Evolutionary conservation across 1,140 invertebrate genomes (phyloP).

Genomic region (Mycetomoellerius zeteki): DNA sequence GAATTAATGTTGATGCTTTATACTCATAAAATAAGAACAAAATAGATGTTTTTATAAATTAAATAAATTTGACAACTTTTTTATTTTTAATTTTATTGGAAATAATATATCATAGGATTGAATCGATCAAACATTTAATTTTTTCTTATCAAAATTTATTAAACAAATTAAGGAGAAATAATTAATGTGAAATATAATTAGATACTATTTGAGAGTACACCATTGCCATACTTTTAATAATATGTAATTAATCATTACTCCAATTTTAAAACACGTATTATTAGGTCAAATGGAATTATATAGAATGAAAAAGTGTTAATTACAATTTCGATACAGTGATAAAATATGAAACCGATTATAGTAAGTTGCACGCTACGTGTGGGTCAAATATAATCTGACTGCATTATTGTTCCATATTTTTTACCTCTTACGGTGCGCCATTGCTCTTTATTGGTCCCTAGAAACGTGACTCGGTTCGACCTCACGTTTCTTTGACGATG

Average conservation of each 20-base stretch:
- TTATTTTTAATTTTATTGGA: neutral
- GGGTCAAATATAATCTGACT: neutral
- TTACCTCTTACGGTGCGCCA: neutral
- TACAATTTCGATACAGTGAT: conserved; percentile 12
- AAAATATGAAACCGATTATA: conserved; percentile 37
- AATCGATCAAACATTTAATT: neutral
- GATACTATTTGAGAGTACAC: neutral
- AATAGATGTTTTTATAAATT: neutral
- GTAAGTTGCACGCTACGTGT: conserved; percentile 15
- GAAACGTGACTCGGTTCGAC: conserved; percentile 63
- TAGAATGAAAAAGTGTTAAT: neutral
- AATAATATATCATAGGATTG: neutral
- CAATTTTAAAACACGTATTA: conserved; percentile 55
- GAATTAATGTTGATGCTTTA: neutral
- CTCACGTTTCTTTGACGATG: conserved; percentile 30
- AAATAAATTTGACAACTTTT: neutral
- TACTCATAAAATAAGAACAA: neutral
- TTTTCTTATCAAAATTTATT: neutral
- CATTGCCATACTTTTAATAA: neutral
- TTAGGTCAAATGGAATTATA: neutral
- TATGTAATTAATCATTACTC: neutral
- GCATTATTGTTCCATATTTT: conserved; percentile 43
- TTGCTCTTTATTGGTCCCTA: conserved; percentile 36
- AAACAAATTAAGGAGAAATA: neutral
- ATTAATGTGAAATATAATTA: neutral